Base-by-base conservation (phyloP, 2,888 invertebrate species). In the Leptogaster cylindrica region DNA sequence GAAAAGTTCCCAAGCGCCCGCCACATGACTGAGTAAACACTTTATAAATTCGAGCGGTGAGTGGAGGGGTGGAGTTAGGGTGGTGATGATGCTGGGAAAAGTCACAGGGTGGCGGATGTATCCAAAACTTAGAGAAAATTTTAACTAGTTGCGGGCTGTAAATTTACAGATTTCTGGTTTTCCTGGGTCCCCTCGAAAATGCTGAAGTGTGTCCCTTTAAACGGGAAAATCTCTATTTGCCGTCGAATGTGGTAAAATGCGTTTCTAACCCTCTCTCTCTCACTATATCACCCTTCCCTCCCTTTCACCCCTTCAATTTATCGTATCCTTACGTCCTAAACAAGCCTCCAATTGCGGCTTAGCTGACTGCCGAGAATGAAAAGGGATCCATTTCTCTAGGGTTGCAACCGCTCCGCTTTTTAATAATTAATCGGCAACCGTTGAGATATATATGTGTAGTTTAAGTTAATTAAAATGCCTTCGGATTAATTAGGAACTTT, bases 391-490 rank as follows among this genome's bases (percentile, higher is more conserved):
- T 41, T 27, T 16, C 31, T 46, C 46, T 28, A 28, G 46, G 31
- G 16, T n/a, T 10, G 16, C n/a, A 44, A 14, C 63, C 28, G 28
- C 41, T 63, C 46, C 46, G 63, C 46, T 44, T 63, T 63, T 63
- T 63, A 63, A 46, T 63, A 63, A 63, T 63, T 63, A 63, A 63
- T 63, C 44, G 63, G 44, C 23, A 63, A 46, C 44, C 61, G 27
- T 44, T n/a, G 28, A 46, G 44, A 63, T 63, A 28, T n/a, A n/a
- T 63, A 44, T 63, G 44, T 44, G 31, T 63, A 44, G 44, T 28
- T 63, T 44, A 63, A 46, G 46, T 63, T 44, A 46, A 44, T 63
- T 44, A 63, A 31, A 63, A 46, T 63, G 44, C 61, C 44, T 44
- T 44, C 61, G 61, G 14, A 44, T 44, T 63, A 46, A 63, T 63